Base-by-base conservation (phyloP, 1,140 invertebrate species). In the Epicauta chinensis region DNA sequence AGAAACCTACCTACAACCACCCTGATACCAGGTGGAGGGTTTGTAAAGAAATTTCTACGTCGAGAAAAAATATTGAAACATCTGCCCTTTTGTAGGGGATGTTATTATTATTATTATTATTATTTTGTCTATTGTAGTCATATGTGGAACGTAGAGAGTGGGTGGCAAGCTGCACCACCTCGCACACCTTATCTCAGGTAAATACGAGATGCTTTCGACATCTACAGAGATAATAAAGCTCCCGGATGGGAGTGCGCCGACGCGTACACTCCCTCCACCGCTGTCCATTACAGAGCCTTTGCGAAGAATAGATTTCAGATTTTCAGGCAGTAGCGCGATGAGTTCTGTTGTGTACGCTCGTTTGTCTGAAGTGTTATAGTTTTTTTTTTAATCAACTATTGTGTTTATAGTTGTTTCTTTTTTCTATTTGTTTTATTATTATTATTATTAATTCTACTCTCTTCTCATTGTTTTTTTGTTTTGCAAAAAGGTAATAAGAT, bases 131-230 rank as follows among this genome's bases (percentile, higher is more conserved):
- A n/a, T n/a, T n/a, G n/a, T 23, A 23, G 23, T 23, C 23, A 23
- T 23, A 23, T 23, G 7, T 23, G 4, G 23, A n/a, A n/a, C n/a
- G 23, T 45, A 35, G 16, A 40, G 40, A 50, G 54, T 56, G 54
- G 55, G 55, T 56, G 55, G 55, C 55, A 56, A 56, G 55, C 55
- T 56, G 55, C 44, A 56, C 49, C 17, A 5, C 4, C 23, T 5
- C 7, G 23, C 23, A 23, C 45, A 47, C 34, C 45, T 47, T 47
- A 38, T 47, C 45, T 47, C 45, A 47, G 45, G 45, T 47, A 47
- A 16, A 15, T 17, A 23, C 43, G n/a, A 7, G 7, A 23, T 23
- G 23, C 23, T 23, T 23, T 23, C 23, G 23, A 23, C 4, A 23
- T 7, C n/a, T n/a, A n/a, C 4, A 2, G 23, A 23, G 16, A 47